Conservation (phyloP, 2,888 invertebrate species). For the Gibbula magus region DNA sequence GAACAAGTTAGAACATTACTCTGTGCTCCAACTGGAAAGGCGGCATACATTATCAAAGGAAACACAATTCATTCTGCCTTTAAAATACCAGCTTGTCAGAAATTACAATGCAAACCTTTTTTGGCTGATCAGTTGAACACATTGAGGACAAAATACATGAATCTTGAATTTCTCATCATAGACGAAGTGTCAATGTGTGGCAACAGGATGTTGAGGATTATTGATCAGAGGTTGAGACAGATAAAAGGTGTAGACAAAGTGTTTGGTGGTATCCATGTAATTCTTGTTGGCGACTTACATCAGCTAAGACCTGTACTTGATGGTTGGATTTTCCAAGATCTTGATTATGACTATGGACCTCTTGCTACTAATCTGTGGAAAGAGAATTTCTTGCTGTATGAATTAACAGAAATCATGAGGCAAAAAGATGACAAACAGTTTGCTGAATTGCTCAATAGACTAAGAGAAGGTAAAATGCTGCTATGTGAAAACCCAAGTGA, state of each 20-base stretch:
- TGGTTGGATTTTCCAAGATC: constrained; percentile 30
- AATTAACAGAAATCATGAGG: constrained; percentile 46
- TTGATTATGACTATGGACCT: constrained; percentile 31
- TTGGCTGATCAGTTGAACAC: constrained; percentile 19
- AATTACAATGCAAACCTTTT: constrained; percentile 26
- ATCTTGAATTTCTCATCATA: constrained; percentile 38
- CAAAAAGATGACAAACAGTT: constrained; percentile 44
- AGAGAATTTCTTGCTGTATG: constrained; percentile 40
- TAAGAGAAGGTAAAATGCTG: constrained; percentile 40
- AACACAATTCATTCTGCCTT: constrained; percentile 35
- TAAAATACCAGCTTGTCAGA: constrained; percentile 33
- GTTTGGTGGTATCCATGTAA: constrained; percentile 42
- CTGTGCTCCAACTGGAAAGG: constrained; percentile 49
- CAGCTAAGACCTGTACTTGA: constrained; percentile 44
- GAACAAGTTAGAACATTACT: constrained; percentile 29
- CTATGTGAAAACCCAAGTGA: no score
- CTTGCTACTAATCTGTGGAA: constrained; percentile 45
- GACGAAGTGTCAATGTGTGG: constrained; percentile 52
- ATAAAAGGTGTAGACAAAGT: constrained; percentile 29
- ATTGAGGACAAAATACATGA: neutral
- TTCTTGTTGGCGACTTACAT: constrained; percentile 45
- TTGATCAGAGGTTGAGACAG: constrained; percentile 37
- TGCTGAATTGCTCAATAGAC: constrained; percentile 47
- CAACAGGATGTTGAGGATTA: constrained; percentile 31
- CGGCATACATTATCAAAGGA: constrained; percentile 38